These are phyloP conservation scores for Mus minutoides DNA, from an alignment of 2,797 vertebrate genomes.

Conservation along the genomic window DNA sequence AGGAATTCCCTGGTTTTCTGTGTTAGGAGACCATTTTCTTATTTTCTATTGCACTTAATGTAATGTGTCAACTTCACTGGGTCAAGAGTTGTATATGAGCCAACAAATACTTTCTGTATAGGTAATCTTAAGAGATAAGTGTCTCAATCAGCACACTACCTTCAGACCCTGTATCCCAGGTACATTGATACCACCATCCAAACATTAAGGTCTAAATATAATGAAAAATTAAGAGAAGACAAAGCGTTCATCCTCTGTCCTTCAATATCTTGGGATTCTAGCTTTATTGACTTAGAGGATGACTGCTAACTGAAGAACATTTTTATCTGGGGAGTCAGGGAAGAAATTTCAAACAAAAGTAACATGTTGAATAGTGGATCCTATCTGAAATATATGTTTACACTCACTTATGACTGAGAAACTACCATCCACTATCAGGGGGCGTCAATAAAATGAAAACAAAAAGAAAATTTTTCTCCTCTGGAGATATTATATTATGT, in stretches of 20 bases:
- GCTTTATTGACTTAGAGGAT: not conserved
- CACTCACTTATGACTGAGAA: not conserved
- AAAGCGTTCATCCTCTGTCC: not conserved
- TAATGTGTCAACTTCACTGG: not conserved
- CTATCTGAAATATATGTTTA: not conserved
- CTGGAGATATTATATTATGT: not conserved
- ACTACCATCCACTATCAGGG: not conserved
- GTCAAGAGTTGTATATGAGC: not conserved
- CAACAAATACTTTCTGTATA: not conserved
- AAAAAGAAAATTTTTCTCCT: not conserved
- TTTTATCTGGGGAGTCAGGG: not conserved
- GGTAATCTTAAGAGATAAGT: not conserved
- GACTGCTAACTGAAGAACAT: not conserved
- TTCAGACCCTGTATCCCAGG: not conserved
- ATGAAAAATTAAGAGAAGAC: not conserved
- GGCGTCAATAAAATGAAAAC: not conserved
- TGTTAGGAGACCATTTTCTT: not conserved
- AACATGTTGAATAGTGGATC: not conserved
- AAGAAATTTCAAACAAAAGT: not conserved
- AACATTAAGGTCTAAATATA: not conserved
- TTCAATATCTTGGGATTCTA: not conserved
- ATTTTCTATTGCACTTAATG: not conserved
- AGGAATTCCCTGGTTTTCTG: not conserved
- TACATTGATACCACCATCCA: not conserved
- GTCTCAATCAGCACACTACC: not conserved